Percentiles rank a stretch among this genome's conserved stretches.
These are phyloP conservation scores for Galleria mellonella DNA, from an alignment of 1,140 invertebrate species.

Conservation along the genomic window DNA sequence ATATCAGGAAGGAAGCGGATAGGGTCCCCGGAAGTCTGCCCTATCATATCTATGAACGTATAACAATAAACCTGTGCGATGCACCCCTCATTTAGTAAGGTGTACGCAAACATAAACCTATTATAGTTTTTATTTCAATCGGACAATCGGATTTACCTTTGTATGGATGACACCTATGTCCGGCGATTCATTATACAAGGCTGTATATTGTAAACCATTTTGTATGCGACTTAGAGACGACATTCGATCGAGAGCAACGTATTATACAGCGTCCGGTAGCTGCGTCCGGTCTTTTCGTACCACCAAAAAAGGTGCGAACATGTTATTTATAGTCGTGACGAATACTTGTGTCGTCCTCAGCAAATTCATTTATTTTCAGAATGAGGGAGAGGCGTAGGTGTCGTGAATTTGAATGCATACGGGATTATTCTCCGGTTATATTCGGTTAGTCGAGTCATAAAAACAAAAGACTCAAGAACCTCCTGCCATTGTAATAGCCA, in stretches of 20 bases:
- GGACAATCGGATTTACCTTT: constrained; percentile 42
- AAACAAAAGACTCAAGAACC: too few relatives aligned
- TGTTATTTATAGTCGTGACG: constrained; percentile 61
- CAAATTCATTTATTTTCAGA: constrained; percentile 48
- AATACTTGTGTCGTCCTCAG: constrained; percentile 36
- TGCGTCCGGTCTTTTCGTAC: constrained; percentile 64
- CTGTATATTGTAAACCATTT: constrained; percentile 22
- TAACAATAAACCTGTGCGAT: constrained; percentile 25
- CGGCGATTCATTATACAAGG: constrained; percentile 44
- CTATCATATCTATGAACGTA: constrained; percentile 12
- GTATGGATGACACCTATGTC: constrained; percentile 46
- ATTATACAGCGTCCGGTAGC: constrained; percentile 59
- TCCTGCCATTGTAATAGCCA: too few relatives aligned
- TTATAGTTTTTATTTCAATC: constrained; percentile 16
- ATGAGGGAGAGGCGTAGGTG: constrained; percentile 41
- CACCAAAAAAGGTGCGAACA: constrained; percentile 70
- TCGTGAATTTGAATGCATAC: constrained; percentile 22
- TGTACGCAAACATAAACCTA: constrained; percentile 11
- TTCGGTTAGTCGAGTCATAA: too few relatives aligned
- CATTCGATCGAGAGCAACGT: constrained; percentile 48
- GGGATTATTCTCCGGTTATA: constrained; percentile 12
- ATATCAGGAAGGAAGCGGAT: constrained; percentile 13
- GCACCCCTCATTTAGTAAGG: constrained; percentile 7
- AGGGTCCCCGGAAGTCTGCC: constrained; percentile 20
- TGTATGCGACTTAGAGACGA: constrained; percentile 33